Evolutionary conservation across 2,797 vertebrate species (phyloP), one percentile per base, ranked within the genome.

Genomic region (Ceyx erithaca): DNA sequence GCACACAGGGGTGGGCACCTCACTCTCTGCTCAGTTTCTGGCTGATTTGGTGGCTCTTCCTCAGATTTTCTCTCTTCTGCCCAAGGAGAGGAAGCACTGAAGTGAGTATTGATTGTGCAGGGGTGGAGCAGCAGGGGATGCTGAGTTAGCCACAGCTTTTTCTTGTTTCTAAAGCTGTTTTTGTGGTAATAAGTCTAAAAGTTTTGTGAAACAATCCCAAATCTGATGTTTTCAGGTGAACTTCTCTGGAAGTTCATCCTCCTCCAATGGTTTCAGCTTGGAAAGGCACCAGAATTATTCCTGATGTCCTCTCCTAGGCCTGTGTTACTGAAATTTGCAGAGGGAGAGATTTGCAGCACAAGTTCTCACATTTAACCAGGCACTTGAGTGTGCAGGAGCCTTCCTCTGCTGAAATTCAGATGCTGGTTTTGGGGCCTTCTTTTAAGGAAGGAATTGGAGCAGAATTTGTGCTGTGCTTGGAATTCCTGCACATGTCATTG

Each of bases 401-500:
- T 10, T 66, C 31, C 37, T 52, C 58, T 35, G 30, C 46, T 83
- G 55, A 87, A 84, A 77, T 75, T 15, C 28, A 31, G 51, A 0
- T 85, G 76, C 58, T 94, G 20, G 12, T 95, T 92, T 92, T 76
- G 14, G 17, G n/a, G 21, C 7, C 15, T 89, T 57, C n/a, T 85
- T 71, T 64, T 33, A 20, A 67, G 71, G 48, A 84, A 67, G 3
- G 11, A 80, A 41, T 89, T 87, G 9, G 7, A 23, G 69, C 63
- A 64, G 66, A 66, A 71, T 92, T 89, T 1, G 3, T 82, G 75
- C 80, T 41, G 35, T 88, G 41, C 35, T 43, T 46, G 49, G 77
- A 92, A 40, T 81, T 88, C 37, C 58, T 91, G 79, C 75, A 63
- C 78, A 41, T 40, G 43, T 75, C 73, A 71, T 75, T 76, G 37